Evolutionary conservation across 2,113 vertebrate species (phyloP), one percentile per base, ranked within the genome.

Genomic region (Erythrolamprus reginae): DNA sequence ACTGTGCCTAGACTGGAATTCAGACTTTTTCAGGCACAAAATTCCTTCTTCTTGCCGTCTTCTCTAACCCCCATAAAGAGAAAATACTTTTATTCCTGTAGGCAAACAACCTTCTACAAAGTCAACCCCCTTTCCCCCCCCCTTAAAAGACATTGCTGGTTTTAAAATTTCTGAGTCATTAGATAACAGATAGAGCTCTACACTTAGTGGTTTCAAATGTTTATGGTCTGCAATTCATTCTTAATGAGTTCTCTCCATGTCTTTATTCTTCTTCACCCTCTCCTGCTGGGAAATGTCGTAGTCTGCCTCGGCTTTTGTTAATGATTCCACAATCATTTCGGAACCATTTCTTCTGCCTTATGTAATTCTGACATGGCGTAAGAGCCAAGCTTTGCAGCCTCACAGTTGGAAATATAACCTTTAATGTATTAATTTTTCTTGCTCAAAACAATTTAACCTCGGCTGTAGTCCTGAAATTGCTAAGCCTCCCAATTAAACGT

Each of bases 391-490:
- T 97, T 97, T 95, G 95, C 96, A 96, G 97, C 96, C 97, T 97
- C 97, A 58, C 98, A 97, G 97, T 97, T 97, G 97, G 98, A 97
- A 97, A 97, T 96, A 96, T 98, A 98, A 98, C 97, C 97, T 98
- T 98, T 98, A 97, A 98, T 97, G 97, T 97, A 98, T 98, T 98
- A 98, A 98, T 98, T 98, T 98, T 97, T 97, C 97, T 97, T 97
- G 97, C 97, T 97, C 98, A 97, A 98, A 98, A 98, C 97, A 98
- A 98, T 97, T 98, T 98, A 98, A 98, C 98, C 97, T 98, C 97
- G 96, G 96, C 97, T 97, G 97, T 97, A 97, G 97, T 97, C 97
- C 97, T 97, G 96, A 97, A 97, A 98, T 98, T 97, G 97, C 97
- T 97, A 97, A 98, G 96, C 97, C 97, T 97, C 97, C 96, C 97